phyloP scores from a whole-genome alignment of 2,113 vertebrate genomes.

The Cebus imitator region DNA sequence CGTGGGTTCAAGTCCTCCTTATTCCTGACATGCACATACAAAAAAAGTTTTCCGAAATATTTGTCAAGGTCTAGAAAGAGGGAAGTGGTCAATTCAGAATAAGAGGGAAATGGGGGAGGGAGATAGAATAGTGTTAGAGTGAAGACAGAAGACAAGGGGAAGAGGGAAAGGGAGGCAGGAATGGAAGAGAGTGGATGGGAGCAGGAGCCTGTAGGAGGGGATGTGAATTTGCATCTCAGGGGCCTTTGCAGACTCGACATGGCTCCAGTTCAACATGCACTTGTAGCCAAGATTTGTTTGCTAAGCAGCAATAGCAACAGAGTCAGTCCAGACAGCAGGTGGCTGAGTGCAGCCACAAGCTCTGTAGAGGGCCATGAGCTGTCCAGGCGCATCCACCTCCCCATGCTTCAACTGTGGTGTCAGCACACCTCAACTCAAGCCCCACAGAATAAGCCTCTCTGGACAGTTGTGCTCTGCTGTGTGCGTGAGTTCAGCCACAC shows the following conservation, averaged over 20 bases:
- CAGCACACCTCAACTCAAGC: background rate
- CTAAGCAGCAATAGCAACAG: background rate
- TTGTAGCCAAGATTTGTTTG: background rate
- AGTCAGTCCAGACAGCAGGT: background rate
- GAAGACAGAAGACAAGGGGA: background rate
- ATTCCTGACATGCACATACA: background rate
- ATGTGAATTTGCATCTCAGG: rapidly evolving
- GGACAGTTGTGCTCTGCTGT: rapidly evolving
- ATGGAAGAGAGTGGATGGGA: background rate
- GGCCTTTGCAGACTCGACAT: background rate
- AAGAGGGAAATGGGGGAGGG: background rate
- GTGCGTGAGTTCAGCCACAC: background rate
- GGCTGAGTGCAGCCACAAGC: background rate
- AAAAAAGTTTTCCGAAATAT: background rate
- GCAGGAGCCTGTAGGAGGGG: background rate
- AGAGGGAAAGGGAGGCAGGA: background rate
- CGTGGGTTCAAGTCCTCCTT: background rate
- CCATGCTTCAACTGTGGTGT: too few relatives aligned
- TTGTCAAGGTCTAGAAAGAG: background rate
- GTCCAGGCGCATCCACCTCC: background rate
- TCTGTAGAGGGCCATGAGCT: background rate
- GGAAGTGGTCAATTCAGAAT: background rate
- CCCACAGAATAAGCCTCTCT: background rate
- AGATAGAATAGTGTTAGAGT: background rate
- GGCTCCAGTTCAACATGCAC: background rate